Evolutionary conservation across 1,140 invertebrate genomes (phyloP).

Genomic region (Nomia melanderi): DNA sequence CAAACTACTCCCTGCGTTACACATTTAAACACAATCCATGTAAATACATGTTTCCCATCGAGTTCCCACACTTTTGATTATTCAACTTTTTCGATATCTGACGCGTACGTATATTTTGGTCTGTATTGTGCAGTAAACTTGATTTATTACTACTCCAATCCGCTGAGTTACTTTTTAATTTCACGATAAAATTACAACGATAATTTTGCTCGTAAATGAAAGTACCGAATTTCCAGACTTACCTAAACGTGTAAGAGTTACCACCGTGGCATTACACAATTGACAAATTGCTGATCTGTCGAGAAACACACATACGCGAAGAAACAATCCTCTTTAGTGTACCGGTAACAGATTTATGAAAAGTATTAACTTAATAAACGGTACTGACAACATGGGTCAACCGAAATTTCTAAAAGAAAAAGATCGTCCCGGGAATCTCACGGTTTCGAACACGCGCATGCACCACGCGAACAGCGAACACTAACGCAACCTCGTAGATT

Average conservation of each 20-base stretch:
- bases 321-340: constrained; percentile 12
- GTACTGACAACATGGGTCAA: background rate
- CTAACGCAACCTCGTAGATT: constrained; percentile 52
- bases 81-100: no score
- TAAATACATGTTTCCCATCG: no score
- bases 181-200: no score
- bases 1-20: no score
- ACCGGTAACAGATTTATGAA: background rate
- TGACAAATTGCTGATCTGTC: background rate
- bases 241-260: constrained; percentile 10
- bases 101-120: no score
- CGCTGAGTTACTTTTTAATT: no score
- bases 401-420: background rate
- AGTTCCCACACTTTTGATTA: no score
- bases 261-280: constrained; percentile 20
- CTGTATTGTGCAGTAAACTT: no score
- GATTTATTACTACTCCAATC: no score
- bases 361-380: constrained; percentile 2
- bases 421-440: background rate
- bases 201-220: background rate
- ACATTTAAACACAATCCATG: no score
- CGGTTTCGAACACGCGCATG: constrained; percentile 49
- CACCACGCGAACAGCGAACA: constrained; percentile 34
- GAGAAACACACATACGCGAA: constrained; percentile 15
- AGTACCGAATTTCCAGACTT: constrained; percentile 13